phyloP scores from a whole-genome alignment of 2,888 invertebrate genomes.

The Pollenia griseotomentosa region DNA sequence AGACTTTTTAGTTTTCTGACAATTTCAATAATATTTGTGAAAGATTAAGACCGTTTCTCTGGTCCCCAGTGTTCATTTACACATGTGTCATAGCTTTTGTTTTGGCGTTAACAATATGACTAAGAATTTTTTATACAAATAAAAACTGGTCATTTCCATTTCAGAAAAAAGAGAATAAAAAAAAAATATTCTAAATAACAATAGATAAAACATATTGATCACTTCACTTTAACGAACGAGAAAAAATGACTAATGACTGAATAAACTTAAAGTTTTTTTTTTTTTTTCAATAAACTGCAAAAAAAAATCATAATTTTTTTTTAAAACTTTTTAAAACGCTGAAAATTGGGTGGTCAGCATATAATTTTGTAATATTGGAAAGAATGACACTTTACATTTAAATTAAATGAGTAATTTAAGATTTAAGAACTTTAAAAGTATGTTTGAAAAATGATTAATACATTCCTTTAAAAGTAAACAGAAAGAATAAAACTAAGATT shows the following conservation, averaged over 20 bases:
- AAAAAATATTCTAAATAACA: conserved; percentile 64
- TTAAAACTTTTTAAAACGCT: not conserved
- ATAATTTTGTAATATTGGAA: not conserved
- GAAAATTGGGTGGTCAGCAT: conserved; percentile 53
- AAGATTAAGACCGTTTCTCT: not conserved
- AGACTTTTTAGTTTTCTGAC: not conserved
- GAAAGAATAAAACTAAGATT: too few species aligned
- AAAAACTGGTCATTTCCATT: conserved; percentile 51
- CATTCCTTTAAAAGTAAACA: too few species aligned
- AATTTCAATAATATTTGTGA: not conserved
- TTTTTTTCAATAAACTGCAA: not conserved
- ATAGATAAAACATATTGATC: conserved; percentile 66
- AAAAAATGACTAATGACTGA: conserved; percentile 65
- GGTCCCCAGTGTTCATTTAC: conserved; percentile 45
- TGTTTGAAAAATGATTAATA: too few species aligned
- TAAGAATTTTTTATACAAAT: conserved; percentile 58
- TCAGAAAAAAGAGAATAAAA: conserved; percentile 26
- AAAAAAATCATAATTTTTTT: not conserved
- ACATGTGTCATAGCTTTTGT: conserved; percentile 69
- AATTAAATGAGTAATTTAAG: conserved; percentile 52
- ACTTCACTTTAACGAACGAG: conserved; percentile 29
- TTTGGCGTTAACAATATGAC: conserved; percentile 68
- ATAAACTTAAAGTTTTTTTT: conserved; percentile 1
- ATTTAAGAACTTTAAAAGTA: conserved; percentile 5
- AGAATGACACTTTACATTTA: conserved; percentile 25